These are phyloP conservation scores for Psephotus haematonotus DNA, from an alignment of 2,113 vertebrate genomes.

Conservation along the genomic window DNA sequence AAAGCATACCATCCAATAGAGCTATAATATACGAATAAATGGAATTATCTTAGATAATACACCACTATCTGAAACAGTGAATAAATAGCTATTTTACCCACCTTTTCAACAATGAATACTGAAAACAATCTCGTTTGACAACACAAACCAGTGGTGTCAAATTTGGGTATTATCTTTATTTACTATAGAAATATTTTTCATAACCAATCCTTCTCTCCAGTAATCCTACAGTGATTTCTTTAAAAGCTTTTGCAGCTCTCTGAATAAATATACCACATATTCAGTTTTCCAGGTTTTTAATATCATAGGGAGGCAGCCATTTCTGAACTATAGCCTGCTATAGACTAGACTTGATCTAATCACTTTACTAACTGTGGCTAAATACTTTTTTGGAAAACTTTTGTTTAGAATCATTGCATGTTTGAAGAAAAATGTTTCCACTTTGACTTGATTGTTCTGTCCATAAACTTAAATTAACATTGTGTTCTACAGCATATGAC, in stretches of 20 bases:
- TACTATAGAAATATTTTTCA: background rate
- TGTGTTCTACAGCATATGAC: background rate
- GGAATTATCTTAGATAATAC: background rate
- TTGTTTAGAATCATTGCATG: background rate
- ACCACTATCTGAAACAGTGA: background rate
- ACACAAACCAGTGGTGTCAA: background rate
- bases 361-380: background rate
- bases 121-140: background rate
- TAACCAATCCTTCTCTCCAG: background rate
- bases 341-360: background rate
- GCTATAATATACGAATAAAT: background rate
- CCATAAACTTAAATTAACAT: background rate
- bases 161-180: background rate
- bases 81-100: background rate
- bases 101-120: background rate
- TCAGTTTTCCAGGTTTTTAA: background rate
- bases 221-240: background rate
- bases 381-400: background rate
- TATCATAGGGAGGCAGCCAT: background rate
- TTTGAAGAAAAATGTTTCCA: background rate
- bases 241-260: background rate
- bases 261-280: background rate
- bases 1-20: background rate
- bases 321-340: background rate
- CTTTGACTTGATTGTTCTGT: background rate